Percentiles rank a stretch among this genome's conserved stretches.
Evolutionary conservation across 2,113 vertebrate species (phyloP).

Genomic region (Stegastes partitus): DNA sequence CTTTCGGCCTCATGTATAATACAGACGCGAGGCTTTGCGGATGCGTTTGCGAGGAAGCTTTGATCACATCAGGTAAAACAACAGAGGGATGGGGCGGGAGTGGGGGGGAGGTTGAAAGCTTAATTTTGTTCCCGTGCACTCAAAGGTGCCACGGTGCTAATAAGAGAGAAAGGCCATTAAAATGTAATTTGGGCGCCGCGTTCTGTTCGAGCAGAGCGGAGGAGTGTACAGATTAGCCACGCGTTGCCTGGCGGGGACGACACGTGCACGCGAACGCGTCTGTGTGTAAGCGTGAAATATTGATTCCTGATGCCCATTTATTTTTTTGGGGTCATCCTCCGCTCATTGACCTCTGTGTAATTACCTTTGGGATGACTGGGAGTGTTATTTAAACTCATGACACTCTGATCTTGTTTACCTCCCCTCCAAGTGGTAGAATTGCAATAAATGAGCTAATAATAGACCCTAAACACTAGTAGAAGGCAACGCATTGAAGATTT

Average conservation of each 20-base stretch:
- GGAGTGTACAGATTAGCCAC: slow-evolving; percentile 67
- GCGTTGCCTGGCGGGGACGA: slow-evolving; percentile 41
- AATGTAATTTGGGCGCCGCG: slow-evolving; percentile 77
- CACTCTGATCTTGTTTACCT: slow-evolving; percentile 69
- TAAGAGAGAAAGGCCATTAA: slow-evolving; percentile 78
- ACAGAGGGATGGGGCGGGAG: slow-evolving; percentile 46
- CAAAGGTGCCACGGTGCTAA: slow-evolving; percentile 59
- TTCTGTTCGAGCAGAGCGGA: slow-evolving; percentile 68
- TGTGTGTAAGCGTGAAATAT: slow-evolving; percentile 59
- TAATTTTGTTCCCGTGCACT: slow-evolving; percentile 50
- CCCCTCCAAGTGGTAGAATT: slow-evolving; percentile 45
- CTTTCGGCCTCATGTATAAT: neutral
- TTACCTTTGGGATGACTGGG: slow-evolving; percentile 72
- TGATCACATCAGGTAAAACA: slow-evolving; percentile 56
- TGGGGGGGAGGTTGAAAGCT: slow-evolving; percentile 67
- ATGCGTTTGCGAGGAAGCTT: slow-evolving; percentile 22
- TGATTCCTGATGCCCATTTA: slow-evolving; percentile 72
- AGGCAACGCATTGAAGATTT: slow-evolving; percentile 25
- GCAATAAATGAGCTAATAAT: slow-evolving; percentile 65
- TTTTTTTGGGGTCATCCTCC: slow-evolving; percentile 65
- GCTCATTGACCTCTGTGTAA: slow-evolving; percentile 76
- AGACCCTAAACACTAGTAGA: slow-evolving; percentile 44
- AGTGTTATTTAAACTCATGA: slow-evolving; percentile 72
- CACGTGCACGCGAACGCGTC: neutral
- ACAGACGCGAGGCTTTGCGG: neutral